A percentile compares a stretch with the other conserved stretches of the same genome.
These are phyloP conservation scores for Zaprionus kolodkinae DNA, from an alignment of 1,140 invertebrate genomes.

Conservation along the genomic window DNA sequence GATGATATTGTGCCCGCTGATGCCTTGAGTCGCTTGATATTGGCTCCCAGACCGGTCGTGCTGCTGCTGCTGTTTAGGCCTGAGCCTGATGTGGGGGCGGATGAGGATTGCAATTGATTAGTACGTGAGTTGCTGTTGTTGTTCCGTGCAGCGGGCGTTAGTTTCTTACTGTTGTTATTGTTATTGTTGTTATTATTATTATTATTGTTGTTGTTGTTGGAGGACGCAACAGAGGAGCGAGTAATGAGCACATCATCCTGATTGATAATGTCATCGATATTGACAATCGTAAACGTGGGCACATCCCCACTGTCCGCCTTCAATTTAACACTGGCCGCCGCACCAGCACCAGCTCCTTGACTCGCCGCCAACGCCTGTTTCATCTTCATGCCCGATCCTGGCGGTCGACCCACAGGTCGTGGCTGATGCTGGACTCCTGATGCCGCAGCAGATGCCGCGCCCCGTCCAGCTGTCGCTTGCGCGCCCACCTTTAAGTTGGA, in stretches of 20 bases:
- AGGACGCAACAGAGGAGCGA: conserved; percentile 38
- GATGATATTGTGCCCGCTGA: conserved; percentile 3
- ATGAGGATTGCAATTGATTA: conserved; percentile 31
- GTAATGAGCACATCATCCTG: conserved; percentile 79
- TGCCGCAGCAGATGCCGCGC: neutral
- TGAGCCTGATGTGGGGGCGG: conserved; percentile 9
- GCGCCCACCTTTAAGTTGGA: conserved; percentile 16
- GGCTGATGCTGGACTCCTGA: neutral
- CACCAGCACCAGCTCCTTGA: neutral
- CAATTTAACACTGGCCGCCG: conserved; percentile 7
- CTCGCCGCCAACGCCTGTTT: conserved; percentile 9
- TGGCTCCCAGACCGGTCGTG: conserved; percentile 5
- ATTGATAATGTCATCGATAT: conserved; percentile 82
- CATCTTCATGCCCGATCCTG: conserved; percentile 11
- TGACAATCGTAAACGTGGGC: conserved; percentile 83
- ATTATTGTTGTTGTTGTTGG: conserved; percentile 11
- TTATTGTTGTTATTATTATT: neutral
- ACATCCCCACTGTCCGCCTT: conserved; percentile 47
- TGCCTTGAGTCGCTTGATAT: conserved; percentile 27
- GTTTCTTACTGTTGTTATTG: conserved; percentile 3
- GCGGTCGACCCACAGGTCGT: neutral
- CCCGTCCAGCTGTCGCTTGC: neutral
- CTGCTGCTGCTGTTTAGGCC: conserved; percentile 16
- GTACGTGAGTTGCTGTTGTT: conserved; percentile 25
- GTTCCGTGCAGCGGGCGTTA: conserved; percentile 12